Evolutionary conservation across 2,113 vertebrate genomes (phyloP).

Genomic region (Melanerpes formicivorus): DNA sequence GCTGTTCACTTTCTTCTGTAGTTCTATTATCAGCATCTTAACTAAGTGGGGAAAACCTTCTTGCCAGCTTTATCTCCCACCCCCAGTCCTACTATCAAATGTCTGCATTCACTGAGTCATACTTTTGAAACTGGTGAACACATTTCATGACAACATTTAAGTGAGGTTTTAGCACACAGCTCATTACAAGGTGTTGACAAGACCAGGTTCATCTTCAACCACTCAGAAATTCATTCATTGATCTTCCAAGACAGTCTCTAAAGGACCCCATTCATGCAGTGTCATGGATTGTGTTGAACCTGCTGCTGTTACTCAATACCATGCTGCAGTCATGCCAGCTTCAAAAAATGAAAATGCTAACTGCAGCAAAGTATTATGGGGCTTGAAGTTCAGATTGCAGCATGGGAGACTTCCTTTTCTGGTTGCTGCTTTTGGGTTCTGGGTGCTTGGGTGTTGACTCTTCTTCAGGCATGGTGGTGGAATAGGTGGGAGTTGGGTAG

Average conservation of each 20-base stretch:
- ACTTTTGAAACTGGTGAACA: background rate
- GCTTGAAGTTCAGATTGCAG: too few species aligned
- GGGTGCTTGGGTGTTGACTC: too few species aligned
- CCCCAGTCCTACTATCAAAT: background rate
- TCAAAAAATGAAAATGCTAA: too few species aligned
- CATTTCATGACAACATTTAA: background rate
- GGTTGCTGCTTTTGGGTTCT: too few species aligned
- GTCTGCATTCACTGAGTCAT: background rate
- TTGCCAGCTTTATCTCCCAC: background rate
- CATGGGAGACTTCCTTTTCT: too few species aligned
- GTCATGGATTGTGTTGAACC: too few species aligned
- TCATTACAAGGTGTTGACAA: background rate
- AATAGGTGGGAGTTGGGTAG: too few species aligned
- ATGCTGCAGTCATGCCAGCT: too few species aligned
- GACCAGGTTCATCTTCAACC: background rate
- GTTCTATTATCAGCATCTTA: background rate
- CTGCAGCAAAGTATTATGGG: too few species aligned
- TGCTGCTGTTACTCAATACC: too few species aligned
- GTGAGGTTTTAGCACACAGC: background rate
- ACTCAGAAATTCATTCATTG: background rate
- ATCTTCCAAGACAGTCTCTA: background rate
- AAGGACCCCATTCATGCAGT: background rate
- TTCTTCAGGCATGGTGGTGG: too few species aligned
- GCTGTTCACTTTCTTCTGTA: background rate
- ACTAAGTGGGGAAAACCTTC: background rate